Base-by-base conservation (phyloP, 2,113 vertebrate genomes). In the Rhagologus leucostigma region DNA sequence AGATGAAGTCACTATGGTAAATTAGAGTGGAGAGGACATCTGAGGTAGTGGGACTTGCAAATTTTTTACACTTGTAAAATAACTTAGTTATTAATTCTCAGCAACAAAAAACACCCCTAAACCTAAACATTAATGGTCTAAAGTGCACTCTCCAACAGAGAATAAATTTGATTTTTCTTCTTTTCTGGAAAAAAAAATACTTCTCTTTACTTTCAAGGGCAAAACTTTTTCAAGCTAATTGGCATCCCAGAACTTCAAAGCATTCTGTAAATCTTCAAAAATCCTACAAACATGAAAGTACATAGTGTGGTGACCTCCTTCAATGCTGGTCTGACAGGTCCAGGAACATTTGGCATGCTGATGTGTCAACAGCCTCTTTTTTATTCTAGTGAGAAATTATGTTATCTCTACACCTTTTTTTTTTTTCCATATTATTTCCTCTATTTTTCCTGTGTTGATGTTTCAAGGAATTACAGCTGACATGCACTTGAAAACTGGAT, bases 231-330 rank as follows among this genome's bases (percentile, higher is more conserved):
- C 60, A 50, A 75, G 44, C 6, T 85, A 91, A 88, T 62, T 87
- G 71, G 62, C 79, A 81, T 57, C 41, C 69, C n/a, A 62, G 50
- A 86, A 73, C 46, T 80, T 85, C 53, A 96, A 97, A 95, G 69
- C 22, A 65, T 57, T 70, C 44, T 41, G 50, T 67, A 73, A 49
- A 10, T 68, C 74, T 92, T 84, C 65, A 95, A 77, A 84, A 89
- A 65, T 59, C 55, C 37, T 81, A 39, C 46, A 44, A 57, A 89
- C 46, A 70, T 77, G 10, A 84, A 83, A 78, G n/a, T 67, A 13
- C 19, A 46, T 62, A 41, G 20, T 20, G 55, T 62, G 53, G 37
- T 81, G 50, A 70, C 47, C 55, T 94, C 56, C 21, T 84, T 73
- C n/a, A 67, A 1, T 39, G 50, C 20, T 55, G 35, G 39, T 74